Evolutionary conservation across 2,888 invertebrate genomes (phyloP).

Genomic region (Lucinisca nassula): DNA sequence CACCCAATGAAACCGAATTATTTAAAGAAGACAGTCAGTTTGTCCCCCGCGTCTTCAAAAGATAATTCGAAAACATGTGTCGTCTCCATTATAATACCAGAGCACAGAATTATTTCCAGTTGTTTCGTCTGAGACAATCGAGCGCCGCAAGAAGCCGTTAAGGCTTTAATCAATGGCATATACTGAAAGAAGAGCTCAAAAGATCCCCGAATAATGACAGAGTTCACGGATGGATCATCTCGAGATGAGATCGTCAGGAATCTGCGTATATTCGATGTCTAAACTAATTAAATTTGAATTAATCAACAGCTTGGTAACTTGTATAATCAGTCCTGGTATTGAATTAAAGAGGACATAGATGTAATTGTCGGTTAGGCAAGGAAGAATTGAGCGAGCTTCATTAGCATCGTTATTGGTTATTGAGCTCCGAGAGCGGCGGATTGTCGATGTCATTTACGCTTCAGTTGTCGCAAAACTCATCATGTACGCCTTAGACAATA

Average conservation of each 20-base stretch:
- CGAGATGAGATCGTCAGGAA: conserved; percentile 28
- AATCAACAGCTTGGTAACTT: conserved; percentile 77
- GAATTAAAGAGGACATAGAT: conserved; percentile 66
- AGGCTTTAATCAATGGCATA: conserved; percentile 11
- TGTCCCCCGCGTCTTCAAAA: not conserved
- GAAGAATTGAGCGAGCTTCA: conserved; percentile 54
- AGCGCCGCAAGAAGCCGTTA: conserved; percentile 11
- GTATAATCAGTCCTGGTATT: conserved; percentile 72
- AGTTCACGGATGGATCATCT: conserved; percentile 41
- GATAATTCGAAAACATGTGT: not conserved
- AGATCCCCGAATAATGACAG: conserved; percentile 41
- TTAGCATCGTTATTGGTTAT: conserved; percentile 72
- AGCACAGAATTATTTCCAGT: not conserved
- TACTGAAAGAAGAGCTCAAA: conserved; percentile 13
- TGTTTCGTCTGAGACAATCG: not conserved
- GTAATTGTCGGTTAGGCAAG: conserved; percentile 67
- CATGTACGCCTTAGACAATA: conserved; percentile 4
- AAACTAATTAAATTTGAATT: conserved; percentile 83
- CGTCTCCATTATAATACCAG: not conserved
- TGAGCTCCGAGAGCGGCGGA: conserved; percentile 54
- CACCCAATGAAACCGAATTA: no score
- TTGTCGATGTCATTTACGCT: conserved; percentile 56
- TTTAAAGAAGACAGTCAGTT: not conserved
- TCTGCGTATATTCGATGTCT: conserved; percentile 68
- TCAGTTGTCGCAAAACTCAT: conserved; percentile 53